These are phyloP conservation scores for Drosophila nannoptera DNA, from an alignment of 1,140 invertebrate species.

Conservation along the genomic window DNA sequence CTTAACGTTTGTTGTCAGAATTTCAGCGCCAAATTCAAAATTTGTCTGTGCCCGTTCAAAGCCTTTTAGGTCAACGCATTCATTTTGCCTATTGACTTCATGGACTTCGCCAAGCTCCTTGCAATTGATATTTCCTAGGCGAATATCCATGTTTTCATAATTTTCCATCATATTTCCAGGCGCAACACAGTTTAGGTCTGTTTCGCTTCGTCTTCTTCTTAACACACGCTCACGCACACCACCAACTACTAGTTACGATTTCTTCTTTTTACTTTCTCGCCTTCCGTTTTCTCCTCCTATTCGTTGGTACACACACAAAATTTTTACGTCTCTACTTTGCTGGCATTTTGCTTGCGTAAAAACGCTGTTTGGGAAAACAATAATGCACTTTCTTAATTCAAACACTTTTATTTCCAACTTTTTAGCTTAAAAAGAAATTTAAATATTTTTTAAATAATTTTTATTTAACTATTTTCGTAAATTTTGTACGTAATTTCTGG, in stretches of 20 bases:
- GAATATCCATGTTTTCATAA: slow-evolving; percentile 65
- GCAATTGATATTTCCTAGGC: slow-evolving; percentile 53
- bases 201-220: slow-evolving; percentile 31
- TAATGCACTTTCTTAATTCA: slow-evolving; percentile 34
- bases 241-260: slow-evolving; percentile 34
- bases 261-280: slow-evolving; percentile 62
- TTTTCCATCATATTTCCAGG: slow-evolving; percentile 75
- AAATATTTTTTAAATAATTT: slow-evolving; percentile 30
- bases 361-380: slow-evolving; percentile 46
- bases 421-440: slow-evolving; percentile 39
- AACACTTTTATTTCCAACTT: slow-evolving; percentile 20
- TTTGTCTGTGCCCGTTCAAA: slow-evolving; percentile 38
- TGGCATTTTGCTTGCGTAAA: slow-evolving; percentile 62
- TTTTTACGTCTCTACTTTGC: slow-evolving; percentile 72
- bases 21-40: slow-evolving; percentile 78
- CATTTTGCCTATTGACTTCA: slow-evolving; percentile 35
- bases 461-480: slow-evolving; percentile 51
- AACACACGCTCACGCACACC: slow-evolving; percentile 28
- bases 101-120: slow-evolving; percentile 55
- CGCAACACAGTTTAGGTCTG: slow-evolving; percentile 31
- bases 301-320: slow-evolving; percentile 78
- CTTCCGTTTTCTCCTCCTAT: slow-evolving; percentile 68
- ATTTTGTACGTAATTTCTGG: slow-evolving; percentile 68
- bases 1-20: slow-evolving; percentile 55
- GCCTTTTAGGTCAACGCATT: slow-evolving; percentile 9